Evolutionary conservation across 2,797 vertebrate species (phyloP).

Genomic region (Enteromius viviparus): DNA sequence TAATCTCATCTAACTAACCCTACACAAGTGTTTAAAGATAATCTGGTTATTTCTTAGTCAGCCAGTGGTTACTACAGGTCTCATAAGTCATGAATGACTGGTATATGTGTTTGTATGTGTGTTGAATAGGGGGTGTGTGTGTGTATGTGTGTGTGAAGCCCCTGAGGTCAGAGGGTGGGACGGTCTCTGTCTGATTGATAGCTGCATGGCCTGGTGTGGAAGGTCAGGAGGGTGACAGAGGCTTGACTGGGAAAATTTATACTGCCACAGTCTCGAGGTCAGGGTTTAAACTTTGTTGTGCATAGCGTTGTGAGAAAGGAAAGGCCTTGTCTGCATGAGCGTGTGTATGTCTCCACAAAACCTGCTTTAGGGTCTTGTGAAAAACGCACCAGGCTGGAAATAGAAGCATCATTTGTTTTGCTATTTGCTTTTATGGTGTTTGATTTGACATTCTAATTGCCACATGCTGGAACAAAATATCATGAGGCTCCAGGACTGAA

Average conservation of each 20-base stretch:
- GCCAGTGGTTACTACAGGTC: constrained; percentile 19
- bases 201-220: constrained; percentile 71
- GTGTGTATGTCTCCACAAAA: constrained; percentile 41
- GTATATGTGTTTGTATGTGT: constrained; percentile 46
- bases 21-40: constrained; percentile 3
- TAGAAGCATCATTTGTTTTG: constrained; percentile 52
- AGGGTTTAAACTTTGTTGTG: constrained; percentile 70
- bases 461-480: constrained; percentile 79
- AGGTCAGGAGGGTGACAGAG: constrained; percentile 67
- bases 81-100: constrained; percentile 59
- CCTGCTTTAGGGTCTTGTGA: constrained; percentile 42
- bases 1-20: constrained; percentile 9
- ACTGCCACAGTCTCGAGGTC: constrained; percentile 65
- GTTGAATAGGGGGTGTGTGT: constrained; percentile 19
- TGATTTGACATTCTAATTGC: constrained; percentile 82
- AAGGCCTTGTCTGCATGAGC: constrained; percentile 14
- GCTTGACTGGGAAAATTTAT: constrained; percentile 69
- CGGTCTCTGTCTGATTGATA: constrained; percentile 75
- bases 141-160: constrained; percentile 46
- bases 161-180: constrained; percentile 70
- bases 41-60: constrained; percentile 2
- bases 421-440: constrained; percentile 76
- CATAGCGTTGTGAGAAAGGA: constrained; percentile 50
- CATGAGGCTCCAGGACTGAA: constrained; percentile 76
- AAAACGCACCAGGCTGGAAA: constrained; percentile 36